Evolutionary conservation across 2,888 invertebrate genomes (phyloP), one percentile per base, ranked within the genome.

Genomic region (Ophion costatus): DNA sequence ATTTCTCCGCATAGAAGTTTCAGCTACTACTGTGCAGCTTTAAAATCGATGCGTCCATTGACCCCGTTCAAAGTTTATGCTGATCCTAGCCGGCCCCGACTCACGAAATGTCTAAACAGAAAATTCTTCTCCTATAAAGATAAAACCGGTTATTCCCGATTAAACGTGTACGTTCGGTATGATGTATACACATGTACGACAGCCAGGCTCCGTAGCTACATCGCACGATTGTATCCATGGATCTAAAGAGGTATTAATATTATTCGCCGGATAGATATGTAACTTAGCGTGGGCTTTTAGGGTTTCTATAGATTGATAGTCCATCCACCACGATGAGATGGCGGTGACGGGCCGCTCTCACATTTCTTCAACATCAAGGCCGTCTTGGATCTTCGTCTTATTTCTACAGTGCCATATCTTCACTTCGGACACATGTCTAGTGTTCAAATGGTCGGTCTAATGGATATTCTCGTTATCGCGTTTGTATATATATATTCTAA

Each of bases 231-330:
- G 61, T 61, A 74, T 42, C 51, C 57, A 38, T 61, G 59, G 22
- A 74, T 59, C 45, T 61, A 66, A 24, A 83, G 74, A 83, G 82
- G 83, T 85, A 85, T 83, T 85, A 85, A 85, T 85, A 85, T 85
- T 83, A 78, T 77, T 75, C 38, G 73, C 67, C 76, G 80, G 80
- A 80, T 85, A 80, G 80, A 85, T 85, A 83, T 80, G 83, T 85
- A 85, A 83, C 77, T 85, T 83, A 45, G 69, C 80, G 82, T 80
- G 64, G 83, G 73, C 42, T 80, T 66, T 66, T 76, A 78, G 51
- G 64, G 67, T 81, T 67, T 84, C 82, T 84, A 84, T 77, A 33
- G 74, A 69, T 69, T 69, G 51, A 69, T 29, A 75, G 38, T 66
- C 69, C 66, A 59, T 69, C 61, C 67, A 64, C 24, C 38, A 70